Evolutionary conservation across 2,113 vertebrate genomes (phyloP), one percentile per base, ranked within the genome.

Genomic region (Tyto alba): DNA sequence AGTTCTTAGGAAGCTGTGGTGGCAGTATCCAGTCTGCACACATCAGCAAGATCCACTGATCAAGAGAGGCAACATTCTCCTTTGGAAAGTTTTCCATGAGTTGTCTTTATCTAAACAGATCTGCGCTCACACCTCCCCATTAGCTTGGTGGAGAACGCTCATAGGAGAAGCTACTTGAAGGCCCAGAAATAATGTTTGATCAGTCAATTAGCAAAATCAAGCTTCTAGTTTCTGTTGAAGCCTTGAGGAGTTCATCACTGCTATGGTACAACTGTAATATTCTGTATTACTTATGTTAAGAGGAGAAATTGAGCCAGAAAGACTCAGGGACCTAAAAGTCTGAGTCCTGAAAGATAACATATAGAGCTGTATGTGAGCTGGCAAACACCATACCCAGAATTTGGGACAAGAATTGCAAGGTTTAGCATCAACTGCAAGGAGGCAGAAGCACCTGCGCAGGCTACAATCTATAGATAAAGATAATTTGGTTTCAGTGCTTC

Each of bases 1-100:
- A 95, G 86, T 91, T 74, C 40, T 88, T 74, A 36, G 63, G 90
- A 83, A 89, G 94, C 80, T 73, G 83, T 27, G 87, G 85, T 66
- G 69, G 40, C 68, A 66, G 55, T 12, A 72, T 57, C 40, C 66
- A 78, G 84, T 16, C 86, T 91, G 86, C 86, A 69, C 16, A 76
- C 69, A 87, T 67, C 91, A 92, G 94, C 91, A 88, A 34, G 85
- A 53, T 73, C 48, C 57, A 16, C 47, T 53, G 43, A 7, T 15
- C 36, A 18, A 40, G 36, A 75, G 22, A 77, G 16, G 72, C 85
- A 85, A 50, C n/a, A 2, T 15, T 66, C 23, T 64, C 63, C 60
- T 71, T 10, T 8, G 41, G 77, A 78, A 50, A 18, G 23, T 38
- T 88, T 59, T 26, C 92, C 63, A 13, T 4, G 4, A 10, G 6